Base-by-base conservation (phyloP, 2,113 vertebrate genomes). In the Callocephalon fimbriatum region DNA sequence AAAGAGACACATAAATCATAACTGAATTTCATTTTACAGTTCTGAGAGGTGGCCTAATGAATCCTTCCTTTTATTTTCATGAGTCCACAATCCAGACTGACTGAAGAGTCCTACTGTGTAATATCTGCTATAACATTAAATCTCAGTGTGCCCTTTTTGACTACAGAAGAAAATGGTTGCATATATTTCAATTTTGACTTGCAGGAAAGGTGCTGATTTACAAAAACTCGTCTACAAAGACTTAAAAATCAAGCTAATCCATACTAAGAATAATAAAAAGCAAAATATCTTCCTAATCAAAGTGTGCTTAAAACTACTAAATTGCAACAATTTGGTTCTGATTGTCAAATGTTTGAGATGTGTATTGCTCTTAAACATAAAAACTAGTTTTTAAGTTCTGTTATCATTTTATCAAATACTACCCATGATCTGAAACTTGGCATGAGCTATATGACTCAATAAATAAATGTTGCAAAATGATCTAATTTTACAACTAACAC, bases 1-100 rank as follows among this genome's bases (percentile, higher is more conserved):
- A 96, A 80, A 42, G 32, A 84, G 82, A 97, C 80, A 96, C 13
- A 96, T 0, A 66, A 42, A 76, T 9, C 59, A 71, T n/a, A 88
- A 96, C 37, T 81, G 75, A 85, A 63, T 88, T 85, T 76, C 31
- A 63, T 73, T 93, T 86, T 53, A 50, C 48, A 87, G 61, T 85
- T 91, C 66, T 93, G 77, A 95, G 76, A 92, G 54, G 86, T 1
- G 66, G 27, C 20, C 37, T 76, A 54, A 82, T 35, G 51, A 91
- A 89, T 50, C 48, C 17, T 81, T 48, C 76, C 44, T 84, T 92
- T 74, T 66, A 73, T 86, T 88, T 78, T 82, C 84, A 72, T 47
- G 78, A 93, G 87, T 86, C 40, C 45, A 58, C 40, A 92, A 48
- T 29, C 38, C 67, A 93, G 58, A 65, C 13, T 48, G 54, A 54